A percentile compares a stretch with the other conserved stretches of the same genome.
phyloP scores from a whole-genome alignment of 2,888 invertebrate species.

The Drosophila greeni region DNA sequence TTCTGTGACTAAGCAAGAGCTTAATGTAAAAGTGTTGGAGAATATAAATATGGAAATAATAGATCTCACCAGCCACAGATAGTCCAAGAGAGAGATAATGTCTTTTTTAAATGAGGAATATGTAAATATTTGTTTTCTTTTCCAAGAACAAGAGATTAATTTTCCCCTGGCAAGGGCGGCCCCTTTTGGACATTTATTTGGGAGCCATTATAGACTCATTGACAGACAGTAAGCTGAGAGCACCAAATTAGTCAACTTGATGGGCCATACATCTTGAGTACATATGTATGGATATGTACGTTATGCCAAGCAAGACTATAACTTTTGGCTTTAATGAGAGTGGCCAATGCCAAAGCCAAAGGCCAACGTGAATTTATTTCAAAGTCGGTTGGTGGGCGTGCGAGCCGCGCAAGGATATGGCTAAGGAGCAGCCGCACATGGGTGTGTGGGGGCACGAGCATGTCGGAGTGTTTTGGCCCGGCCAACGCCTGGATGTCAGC shows the following conservation, averaged over 20 bases:
- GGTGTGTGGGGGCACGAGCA: constrained; percentile 11
- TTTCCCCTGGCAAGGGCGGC: neutral
- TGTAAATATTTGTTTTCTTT: neutral
- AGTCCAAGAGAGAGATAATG: too few relatives aligned
- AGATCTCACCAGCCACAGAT: too few relatives aligned
- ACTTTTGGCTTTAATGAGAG: constrained; percentile 54
- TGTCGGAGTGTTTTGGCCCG: constrained; percentile 29
- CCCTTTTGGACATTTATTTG: constrained; percentile 15
- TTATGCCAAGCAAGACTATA: constrained; percentile 47
- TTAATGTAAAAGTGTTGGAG: neutral
- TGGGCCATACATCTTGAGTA: constrained; percentile 24
- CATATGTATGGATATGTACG: constrained; percentile 9
- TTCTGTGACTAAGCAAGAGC: neutral
- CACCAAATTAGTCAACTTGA: constrained; percentile 44
- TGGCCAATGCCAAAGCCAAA: constrained; percentile 64
- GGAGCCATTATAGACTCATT: constrained; percentile 38
- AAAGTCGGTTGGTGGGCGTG: constrained; percentile 58
- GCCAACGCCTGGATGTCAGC: constrained; percentile 52
- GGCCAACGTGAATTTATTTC: constrained; percentile 63
- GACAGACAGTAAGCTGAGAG: constrained; percentile 43
- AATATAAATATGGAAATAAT: neutral
- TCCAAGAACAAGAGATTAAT: neutral
- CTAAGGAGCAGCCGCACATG: constrained; percentile 32
- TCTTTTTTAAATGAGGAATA: neutral
- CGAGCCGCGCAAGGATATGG: constrained; percentile 29